Conservation (phyloP, 2,113 vertebrate genomes). For the Grus americana region DNA sequence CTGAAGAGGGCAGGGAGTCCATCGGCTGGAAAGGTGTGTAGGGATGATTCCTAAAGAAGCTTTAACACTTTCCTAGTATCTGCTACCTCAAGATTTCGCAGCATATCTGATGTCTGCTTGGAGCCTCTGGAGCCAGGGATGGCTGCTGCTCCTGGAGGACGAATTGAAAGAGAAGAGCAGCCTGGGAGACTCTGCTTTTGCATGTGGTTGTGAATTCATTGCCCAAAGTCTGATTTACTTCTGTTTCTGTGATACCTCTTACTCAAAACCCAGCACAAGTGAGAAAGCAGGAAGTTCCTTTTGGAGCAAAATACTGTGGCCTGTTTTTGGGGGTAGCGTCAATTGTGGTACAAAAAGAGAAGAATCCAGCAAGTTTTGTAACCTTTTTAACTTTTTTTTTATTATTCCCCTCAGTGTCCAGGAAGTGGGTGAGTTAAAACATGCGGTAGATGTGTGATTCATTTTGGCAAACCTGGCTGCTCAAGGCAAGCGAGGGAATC, state of each 20-base stretch:
- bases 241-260: background rate
- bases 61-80: too few relatives aligned
- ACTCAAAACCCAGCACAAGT: background rate
- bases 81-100: background rate
- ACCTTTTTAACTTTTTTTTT: background rate
- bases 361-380: background rate
- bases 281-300: background rate
- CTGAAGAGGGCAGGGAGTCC: background rate
- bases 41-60: background rate
- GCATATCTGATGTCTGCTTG: background rate
- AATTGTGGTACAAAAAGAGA: background rate
- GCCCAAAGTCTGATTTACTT: background rate
- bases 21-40: background rate
- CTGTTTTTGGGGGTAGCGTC: background rate
- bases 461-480: background rate
- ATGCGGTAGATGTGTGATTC: background rate
- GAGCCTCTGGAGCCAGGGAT: background rate
- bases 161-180: background rate
- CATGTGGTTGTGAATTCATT: background rate
- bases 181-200: background rate
- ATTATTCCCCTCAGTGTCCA: background rate
- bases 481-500: background rate
- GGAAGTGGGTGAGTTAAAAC: conserved; percentile 24
- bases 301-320: background rate
- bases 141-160: background rate